Base-by-base conservation (phyloP, 2,113 vertebrate species). In the Seriola dumerili region DNA sequence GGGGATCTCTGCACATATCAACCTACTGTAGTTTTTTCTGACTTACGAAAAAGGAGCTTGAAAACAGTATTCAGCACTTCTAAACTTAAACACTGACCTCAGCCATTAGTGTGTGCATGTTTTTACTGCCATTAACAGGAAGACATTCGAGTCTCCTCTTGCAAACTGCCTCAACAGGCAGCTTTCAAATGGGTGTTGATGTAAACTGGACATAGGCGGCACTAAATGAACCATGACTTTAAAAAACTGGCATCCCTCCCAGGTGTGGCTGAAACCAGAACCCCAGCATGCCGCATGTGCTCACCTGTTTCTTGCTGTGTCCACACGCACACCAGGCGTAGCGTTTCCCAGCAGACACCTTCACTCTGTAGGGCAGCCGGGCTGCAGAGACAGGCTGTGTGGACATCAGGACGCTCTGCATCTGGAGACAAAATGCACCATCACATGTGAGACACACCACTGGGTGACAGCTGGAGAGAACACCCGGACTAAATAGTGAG, bases 271-370 rank as follows among this genome's bases (percentile, higher is more conserved):
- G 65, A 63, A 79, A 63, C 29, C 38, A 19, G 48, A 73, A 36
- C 29, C 40, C 55, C 16, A 1, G 16, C 55, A 25, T n/a, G 23
- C 4, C 9, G 4, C 2, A 8, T 23, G 55, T 1, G 13, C 84
- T 84, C 10, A 97, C 97, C 96, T 97, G 97, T n/a, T 95, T 96
- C 74, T 94, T 90, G 91, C 97, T 97, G 85, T 95, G 95, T 69
- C 97, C 97, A 88, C 97, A 97, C 1, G 95, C 91, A 67, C 97
- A 97, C 97, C 97, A 97, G 14, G 94, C 91, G 48, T 97, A 97
- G 1, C 48, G 89, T 80, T 96, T 97, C 4, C 95, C 96, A n/a
- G 93, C 95, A 67, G 93, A 76, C 73, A 97, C 72, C 61, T 96
- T 94, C 68, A 96, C 95, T 52, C 91, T 93, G 91, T 88, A 96